Percentiles rank a stretch among this genome's conserved stretches.
phyloP scores from a whole-genome alignment of 1,140 invertebrate genomes.

The Drosophila melanica region DNA sequence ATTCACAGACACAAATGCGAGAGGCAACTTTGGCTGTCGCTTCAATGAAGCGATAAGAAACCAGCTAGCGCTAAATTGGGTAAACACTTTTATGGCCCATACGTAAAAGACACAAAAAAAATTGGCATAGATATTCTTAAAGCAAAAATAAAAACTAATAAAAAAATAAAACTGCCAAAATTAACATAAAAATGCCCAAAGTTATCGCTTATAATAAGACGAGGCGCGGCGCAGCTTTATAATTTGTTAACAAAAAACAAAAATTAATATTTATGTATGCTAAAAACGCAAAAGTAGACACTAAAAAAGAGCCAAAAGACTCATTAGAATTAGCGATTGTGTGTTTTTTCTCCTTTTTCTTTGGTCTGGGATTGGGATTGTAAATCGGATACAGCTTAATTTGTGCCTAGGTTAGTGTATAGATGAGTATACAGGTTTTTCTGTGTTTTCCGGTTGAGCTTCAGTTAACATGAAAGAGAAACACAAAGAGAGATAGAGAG shows the following conservation, averaged over 20 bases:
- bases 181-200: constrained; percentile 49
- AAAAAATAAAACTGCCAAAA: constrained; percentile 40
- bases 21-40: constrained; percentile 20
- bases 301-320: constrained; percentile 8
- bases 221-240: constrained; percentile 26
- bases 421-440: constrained; percentile 16
- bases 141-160: constrained; percentile 2
- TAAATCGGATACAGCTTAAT: constrained; percentile 1
- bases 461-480: background rate
- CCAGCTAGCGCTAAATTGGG: constrained; percentile 45
- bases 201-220: constrained; percentile 50
- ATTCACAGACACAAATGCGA: constrained; percentile 35
- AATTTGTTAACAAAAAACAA: constrained; percentile 44
- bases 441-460: background rate
- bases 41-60: constrained; percentile 64
- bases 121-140: constrained; percentile 62
- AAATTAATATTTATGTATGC: constrained; percentile 66
- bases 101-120: constrained; percentile 12
- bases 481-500: background rate
- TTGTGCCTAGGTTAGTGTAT: background rate
- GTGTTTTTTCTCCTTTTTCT: background rate
- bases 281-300: constrained; percentile 29
- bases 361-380: constrained; percentile 4
- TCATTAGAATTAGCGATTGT: constrained; percentile 11
- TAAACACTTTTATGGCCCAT: constrained; percentile 46